Conservation (phyloP, 2,888 invertebrate species). For the Standfussiana lucernea region DNA sequence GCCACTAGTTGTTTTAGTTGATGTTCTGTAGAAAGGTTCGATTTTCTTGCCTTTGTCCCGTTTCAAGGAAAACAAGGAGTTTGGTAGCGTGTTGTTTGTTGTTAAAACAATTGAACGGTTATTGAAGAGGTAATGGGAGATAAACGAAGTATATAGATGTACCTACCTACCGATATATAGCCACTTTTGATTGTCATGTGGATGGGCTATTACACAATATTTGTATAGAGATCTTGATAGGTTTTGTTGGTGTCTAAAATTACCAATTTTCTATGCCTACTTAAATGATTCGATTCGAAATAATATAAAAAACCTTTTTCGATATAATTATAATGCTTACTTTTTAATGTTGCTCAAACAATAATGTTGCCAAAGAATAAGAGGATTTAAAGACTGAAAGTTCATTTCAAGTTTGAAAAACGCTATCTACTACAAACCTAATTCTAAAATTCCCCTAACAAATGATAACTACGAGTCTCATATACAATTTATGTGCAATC, state of each 20-base stretch:
- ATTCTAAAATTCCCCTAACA: slow-evolving; percentile 47
- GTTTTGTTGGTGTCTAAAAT: neutral
- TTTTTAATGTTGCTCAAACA: neutral
- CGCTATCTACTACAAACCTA: slow-evolving; percentile 23
- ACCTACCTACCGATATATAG: neutral
- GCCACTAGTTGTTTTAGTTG: slow-evolving; percentile 52
- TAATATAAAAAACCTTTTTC: neutral
- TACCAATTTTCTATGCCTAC: neutral
- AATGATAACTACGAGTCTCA: slow-evolving; percentile 54
- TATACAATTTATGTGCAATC: slow-evolving; percentile 61
- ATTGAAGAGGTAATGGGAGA: neutral
- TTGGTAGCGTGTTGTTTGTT: slow-evolving; percentile 20
- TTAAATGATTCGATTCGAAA: too few relatives aligned
- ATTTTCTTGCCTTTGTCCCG: slow-evolving; percentile 39
- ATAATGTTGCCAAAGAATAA: neutral
- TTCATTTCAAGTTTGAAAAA: slow-evolving; percentile 14
- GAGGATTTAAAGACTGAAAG: neutral
- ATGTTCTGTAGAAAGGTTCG: slow-evolving; percentile 36
- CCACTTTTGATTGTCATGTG: neutral
- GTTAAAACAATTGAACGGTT: slow-evolving; percentile 5
- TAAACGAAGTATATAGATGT: neutral
- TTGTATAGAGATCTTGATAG: neutral
- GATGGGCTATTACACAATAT: slow-evolving; percentile 3
- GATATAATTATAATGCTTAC: too few relatives aligned
- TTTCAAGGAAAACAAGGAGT: slow-evolving; percentile 20